Evolutionary conservation across 2,888 invertebrate species (phyloP).

Genomic region (Reticulitermes lucifugus): DNA sequence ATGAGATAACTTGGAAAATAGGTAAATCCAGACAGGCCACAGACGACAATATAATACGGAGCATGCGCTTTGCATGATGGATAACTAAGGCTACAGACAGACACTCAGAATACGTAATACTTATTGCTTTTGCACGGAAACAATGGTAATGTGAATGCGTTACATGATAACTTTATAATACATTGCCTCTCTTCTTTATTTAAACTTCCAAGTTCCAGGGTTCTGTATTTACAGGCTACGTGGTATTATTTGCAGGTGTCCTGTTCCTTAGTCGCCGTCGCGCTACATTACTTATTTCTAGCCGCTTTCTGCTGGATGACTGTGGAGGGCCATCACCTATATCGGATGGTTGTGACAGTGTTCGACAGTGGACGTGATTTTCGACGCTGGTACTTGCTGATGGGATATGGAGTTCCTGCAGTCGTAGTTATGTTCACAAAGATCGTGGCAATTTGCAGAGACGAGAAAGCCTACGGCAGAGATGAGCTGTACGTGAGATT

Average conservation of each 20-base stretch:
- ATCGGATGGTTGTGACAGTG: constrained; percentile 65
- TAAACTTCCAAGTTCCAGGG: too few relatives aligned
- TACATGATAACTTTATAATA: too few relatives aligned
- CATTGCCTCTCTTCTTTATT: too few relatives aligned
- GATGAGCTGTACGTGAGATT: constrained; percentile 54
- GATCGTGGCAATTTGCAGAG: constrained; percentile 43
- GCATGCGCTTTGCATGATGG: too few relatives aligned
- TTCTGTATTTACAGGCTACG: too few relatives aligned
- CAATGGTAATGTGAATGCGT: too few relatives aligned
- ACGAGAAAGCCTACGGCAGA: constrained; percentile 53
- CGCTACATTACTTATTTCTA: constrained; percentile 65
- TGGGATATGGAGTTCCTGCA: constrained; percentile 62
- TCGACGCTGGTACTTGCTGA: constrained; percentile 61
- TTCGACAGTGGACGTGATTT: constrained; percentile 63
- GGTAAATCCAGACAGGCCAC: too few relatives aligned
- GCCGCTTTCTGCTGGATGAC: constrained; percentile 67
- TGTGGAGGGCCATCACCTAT: constrained; percentile 66
- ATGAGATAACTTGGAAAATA: too few relatives aligned
- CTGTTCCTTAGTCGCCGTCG: constrained; percentile 62
- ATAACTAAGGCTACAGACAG: too few relatives aligned
- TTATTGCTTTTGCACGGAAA: too few relatives aligned
- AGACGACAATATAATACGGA: too few relatives aligned
- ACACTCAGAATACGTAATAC: too few relatives aligned
- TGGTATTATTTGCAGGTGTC: constrained; percentile 47
- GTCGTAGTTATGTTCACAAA: constrained; percentile 52